Evolutionary conservation across 23 tunicate genomes (phyloP), one percentile per base, ranked within the genome.

Genomic region (Botrylloides violaceus): DNA sequence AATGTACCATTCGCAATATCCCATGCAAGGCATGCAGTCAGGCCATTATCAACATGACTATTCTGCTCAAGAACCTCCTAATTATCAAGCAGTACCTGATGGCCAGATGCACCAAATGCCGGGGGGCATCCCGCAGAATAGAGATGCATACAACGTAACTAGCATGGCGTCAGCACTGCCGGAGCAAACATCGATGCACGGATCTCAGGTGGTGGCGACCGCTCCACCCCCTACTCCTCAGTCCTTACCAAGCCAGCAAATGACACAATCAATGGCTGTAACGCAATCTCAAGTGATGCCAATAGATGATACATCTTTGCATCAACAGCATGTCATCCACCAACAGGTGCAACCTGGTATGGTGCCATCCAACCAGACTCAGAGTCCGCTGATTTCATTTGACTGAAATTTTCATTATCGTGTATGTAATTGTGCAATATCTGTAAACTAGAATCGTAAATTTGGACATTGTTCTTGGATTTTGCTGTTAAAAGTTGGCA

Each of bases 211-310:
- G 2, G 83, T 84, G 3, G 92, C 83, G 0, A 78, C 80, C 2
- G 83, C 92, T 19, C 83, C 92, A 6, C 92, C 92, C 22, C 83
- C 92, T 1, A 78, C 92, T 3, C 83, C 92, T 61, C 92, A 78
- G 33, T 78, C 83, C 2, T 36, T 79, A 18, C 66, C 66, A 2
- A 72, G 6, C 5, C 83, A 78, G 21, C 83, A 72, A 58, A 71
- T 57, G 64, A 64, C 66, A 32, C 76, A 55, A 18, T 26, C 56
- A 4, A 18, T 23, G 23, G 26, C 25, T 4, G 74, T 43, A 0
- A 43, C 58, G 18, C 74, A 68, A 56, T 26, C 74, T 6, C 58
- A 38, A 19, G 37, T 68, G 74, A 39, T 43, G 56, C 70, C 31
- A 39, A 68, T 68, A 56, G 60, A 26, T 5, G 36, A 28, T 36